These are phyloP conservation scores for Stenurella melanura DNA, from an alignment of 2,888 invertebrate genomes.

Conservation along the genomic window DNA sequence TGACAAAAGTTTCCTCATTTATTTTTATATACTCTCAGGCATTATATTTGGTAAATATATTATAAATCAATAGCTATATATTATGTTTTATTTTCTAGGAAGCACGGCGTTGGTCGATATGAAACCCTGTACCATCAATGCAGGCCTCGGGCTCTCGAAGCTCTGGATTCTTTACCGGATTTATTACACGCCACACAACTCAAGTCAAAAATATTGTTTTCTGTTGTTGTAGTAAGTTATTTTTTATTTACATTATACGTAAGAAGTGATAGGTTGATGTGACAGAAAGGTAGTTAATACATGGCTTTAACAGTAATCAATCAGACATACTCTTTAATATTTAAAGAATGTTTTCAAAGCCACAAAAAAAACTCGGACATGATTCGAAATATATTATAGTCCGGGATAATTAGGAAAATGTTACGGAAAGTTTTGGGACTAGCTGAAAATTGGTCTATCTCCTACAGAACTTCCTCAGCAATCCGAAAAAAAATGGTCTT, in stretches of 20 bases:
- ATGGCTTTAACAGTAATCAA: too few species aligned
- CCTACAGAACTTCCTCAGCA: too few species aligned
- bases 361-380: too few species aligned
- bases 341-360: too few species aligned
- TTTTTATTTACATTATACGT: not conserved
- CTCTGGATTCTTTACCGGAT: conserved; percentile 87
- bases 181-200: conserved; percentile 90
- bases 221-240: conserved; percentile 92
- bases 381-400: too few species aligned
- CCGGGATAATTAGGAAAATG: too few species aligned
- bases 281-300: not conserved
- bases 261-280: conserved; percentile 6
- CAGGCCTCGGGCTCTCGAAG: conserved; percentile 89
- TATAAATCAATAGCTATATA: conserved; percentile 9
- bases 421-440: too few species aligned
- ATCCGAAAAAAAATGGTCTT: too few species aligned
- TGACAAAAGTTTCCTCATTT: conserved; percentile 4
- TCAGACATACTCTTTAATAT: too few species aligned
- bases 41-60: not conserved
- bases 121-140: conserved; percentile 90
- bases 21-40: not conserved
- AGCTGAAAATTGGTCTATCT: too few species aligned
- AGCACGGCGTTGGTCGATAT: conserved; percentile 85
- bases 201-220: conserved; percentile 96
- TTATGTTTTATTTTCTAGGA: conserved; percentile 70